These are phyloP conservation scores for Escarpia spicata DNA, from an alignment of 2,888 invertebrate genomes.

Conservation along the genomic window DNA sequence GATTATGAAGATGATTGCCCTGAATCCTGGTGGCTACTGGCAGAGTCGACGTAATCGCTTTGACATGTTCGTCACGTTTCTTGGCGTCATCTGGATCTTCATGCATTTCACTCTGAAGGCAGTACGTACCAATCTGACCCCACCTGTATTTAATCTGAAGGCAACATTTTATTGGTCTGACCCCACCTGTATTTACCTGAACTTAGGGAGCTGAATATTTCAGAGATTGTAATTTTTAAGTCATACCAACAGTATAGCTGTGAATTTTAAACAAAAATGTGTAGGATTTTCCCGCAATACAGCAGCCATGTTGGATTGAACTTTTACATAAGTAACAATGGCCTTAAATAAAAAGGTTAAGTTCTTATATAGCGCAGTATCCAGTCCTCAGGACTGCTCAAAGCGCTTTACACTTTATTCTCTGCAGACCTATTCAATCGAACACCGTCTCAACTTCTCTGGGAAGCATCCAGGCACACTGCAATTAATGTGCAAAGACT, in stretches of 20 bases:
- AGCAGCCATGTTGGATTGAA: neutral
- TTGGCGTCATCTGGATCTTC: conserved; percentile 96
- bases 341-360: neutral
- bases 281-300: neutral
- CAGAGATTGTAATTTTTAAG: neutral
- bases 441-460: too few species aligned
- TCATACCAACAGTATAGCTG: neutral
- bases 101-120: conserved; percentile 81
- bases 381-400: too few species aligned
- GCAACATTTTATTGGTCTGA: neutral
- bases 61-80: conserved; percentile 94
- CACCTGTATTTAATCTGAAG: neutral
- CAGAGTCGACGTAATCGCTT: conserved; percentile 97
- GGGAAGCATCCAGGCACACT: too few species aligned
- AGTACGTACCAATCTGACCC: conserved; percentile 30
- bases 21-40: conserved; percentile 97
- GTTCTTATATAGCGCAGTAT: too few species aligned
- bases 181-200: neutral
- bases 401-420: too few species aligned
- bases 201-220: neutral
- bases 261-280: neutral
- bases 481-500: too few species aligned
- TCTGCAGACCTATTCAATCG: too few species aligned
- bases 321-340: neutral
- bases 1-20: conserved; percentile 96